These are phyloP conservation scores for Dendrocopos noguchii DNA, from an alignment of 2,113 vertebrate species.

Conservation along the genomic window DNA sequence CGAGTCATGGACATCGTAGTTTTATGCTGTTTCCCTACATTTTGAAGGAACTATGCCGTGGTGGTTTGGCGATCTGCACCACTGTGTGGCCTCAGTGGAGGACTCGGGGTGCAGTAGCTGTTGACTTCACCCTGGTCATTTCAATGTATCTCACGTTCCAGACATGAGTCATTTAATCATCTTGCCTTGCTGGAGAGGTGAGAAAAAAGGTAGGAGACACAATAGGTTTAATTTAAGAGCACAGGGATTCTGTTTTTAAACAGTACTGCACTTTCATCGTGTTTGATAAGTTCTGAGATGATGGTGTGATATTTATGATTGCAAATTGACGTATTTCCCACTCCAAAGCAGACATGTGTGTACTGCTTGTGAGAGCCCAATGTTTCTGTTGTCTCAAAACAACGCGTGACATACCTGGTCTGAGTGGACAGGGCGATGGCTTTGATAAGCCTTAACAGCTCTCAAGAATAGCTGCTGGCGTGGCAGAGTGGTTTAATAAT, in stretches of 20 bases:
- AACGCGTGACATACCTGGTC: too few species aligned
- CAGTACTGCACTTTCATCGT: background rate
- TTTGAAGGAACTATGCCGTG: fast-evolving
- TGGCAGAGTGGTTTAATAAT: too few species aligned
- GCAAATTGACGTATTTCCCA: background rate
- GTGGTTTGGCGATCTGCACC: fast-evolving
- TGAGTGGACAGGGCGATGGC: too few species aligned
- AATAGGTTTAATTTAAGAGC: background rate
- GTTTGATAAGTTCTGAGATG: background rate
- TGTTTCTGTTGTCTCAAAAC: too few species aligned
- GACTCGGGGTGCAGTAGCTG: fast-evolving
- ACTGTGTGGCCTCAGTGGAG: fast-evolving
- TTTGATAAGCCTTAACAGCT: too few species aligned
- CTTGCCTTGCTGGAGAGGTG: background rate
- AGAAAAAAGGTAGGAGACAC: background rate
- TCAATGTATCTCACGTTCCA: fast-evolving
- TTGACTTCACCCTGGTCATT: background rate
- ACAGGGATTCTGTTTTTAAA: background rate
- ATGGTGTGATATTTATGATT: fast-evolving
- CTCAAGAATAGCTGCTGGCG: too few species aligned
- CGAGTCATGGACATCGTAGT: fast-evolving
- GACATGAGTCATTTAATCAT: background rate
- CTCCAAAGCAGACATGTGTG: background rate
- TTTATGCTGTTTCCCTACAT: fast-evolving
- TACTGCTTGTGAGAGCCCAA: fast-evolving